A percentile compares a stretch with the other conserved stretches of the same genome.
phyloP scores from a whole-genome alignment of 1,140 invertebrate genomes.

The Marisa cornuarietis region DNA sequence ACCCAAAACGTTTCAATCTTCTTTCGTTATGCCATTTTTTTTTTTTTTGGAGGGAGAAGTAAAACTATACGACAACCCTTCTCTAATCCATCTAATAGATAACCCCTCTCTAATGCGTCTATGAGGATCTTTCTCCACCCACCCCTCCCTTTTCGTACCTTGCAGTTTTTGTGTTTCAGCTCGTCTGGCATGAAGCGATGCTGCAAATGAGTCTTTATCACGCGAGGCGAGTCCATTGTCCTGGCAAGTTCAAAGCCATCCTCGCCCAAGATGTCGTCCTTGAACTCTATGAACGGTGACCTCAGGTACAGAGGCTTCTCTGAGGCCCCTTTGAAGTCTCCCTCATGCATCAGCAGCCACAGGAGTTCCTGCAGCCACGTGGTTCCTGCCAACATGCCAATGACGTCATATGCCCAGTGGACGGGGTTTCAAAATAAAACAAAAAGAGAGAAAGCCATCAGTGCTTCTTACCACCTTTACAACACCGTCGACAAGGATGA shows the following conservation, averaged over 20 bases:
- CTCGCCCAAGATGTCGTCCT: conserved; percentile 57
- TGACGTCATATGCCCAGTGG: conserved; percentile 52
- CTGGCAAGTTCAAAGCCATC: conserved; percentile 58
- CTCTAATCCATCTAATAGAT: too few relatives aligned
- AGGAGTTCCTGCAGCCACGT: conserved; percentile 91
- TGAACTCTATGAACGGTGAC: conserved; percentile 72
- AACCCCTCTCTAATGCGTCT: neutral
- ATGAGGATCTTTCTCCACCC: neutral
- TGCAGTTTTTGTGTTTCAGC: conserved; percentile 41
- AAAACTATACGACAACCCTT: neutral
- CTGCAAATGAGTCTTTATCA: conserved; percentile 60
- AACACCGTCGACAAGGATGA: neutral
- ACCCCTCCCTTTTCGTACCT: conserved; percentile 30
- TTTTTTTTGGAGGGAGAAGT: neutral
- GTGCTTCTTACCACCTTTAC: neutral
- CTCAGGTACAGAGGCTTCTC: conserved; percentile 72
- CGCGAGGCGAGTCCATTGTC: conserved; percentile 51
- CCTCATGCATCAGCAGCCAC: conserved; percentile 81
- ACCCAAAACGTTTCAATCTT: too few relatives aligned
- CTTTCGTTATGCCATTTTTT: too few relatives aligned
- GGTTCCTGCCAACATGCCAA: conserved; percentile 71
- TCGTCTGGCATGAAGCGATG: conserved; percentile 44
- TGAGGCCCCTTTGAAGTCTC: conserved; percentile 80
- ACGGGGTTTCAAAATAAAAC: neutral
- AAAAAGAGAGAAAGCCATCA: neutral